Conservation (phyloP, 2,113 vertebrate species). For the Coptodon rendalli region DNA sequence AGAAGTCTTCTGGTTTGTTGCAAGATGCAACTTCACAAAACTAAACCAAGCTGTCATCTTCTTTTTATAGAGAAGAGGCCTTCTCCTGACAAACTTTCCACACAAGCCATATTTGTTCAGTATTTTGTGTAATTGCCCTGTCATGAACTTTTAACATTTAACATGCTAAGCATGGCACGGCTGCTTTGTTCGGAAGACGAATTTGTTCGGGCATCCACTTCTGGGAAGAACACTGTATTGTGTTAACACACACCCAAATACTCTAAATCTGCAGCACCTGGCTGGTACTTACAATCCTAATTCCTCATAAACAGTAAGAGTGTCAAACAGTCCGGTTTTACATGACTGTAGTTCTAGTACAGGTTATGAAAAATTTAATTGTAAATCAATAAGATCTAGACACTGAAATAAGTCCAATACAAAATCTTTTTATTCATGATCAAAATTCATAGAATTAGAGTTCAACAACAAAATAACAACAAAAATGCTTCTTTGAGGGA, state of each 20-base stretch:
- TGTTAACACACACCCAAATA: background rate
- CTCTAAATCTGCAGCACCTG: background rate
- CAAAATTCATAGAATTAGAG: background rate
- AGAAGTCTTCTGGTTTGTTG: background rate
- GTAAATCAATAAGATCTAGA: background rate
- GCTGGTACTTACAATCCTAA: background rate
- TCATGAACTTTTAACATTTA: background rate
- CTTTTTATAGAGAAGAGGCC: background rate
- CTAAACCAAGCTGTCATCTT: background rate
- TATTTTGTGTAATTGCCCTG: background rate
- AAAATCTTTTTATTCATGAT: background rate
- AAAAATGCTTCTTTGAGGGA: background rate
- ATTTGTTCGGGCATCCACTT: background rate
- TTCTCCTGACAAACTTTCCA: background rate
- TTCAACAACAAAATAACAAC: background rate
- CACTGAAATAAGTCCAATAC: background rate
- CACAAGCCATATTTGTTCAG: background rate
- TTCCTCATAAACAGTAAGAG: background rate
- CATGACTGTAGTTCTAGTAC: background rate
- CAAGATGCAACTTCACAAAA: background rate
- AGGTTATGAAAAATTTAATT: background rate
- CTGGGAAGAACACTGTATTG: background rate
- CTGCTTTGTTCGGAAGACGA: background rate
- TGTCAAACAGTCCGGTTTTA: background rate
- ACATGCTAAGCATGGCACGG: background rate